Conservation (phyloP, 1,140 invertebrate genomes). For the Plectus sambesii region DNA sequence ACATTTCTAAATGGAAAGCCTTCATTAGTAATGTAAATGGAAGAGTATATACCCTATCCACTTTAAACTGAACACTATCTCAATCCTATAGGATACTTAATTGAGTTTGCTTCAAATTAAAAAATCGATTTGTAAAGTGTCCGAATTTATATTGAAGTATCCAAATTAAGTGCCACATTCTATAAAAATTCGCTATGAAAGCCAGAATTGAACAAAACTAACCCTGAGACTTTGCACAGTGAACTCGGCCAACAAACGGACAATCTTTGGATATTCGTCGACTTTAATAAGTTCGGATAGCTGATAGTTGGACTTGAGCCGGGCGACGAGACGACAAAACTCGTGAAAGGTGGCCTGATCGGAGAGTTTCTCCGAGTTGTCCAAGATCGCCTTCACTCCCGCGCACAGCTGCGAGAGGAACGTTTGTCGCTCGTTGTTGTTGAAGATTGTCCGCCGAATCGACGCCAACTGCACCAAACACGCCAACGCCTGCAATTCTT, state of each 20-base stretch:
- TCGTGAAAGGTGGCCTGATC: conserved; percentile 75
- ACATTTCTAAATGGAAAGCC: too few relatives aligned
- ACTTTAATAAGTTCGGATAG: conserved; percentile 88
- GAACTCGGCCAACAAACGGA: conserved; percentile 90
- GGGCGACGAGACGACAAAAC: conserved; percentile 85
- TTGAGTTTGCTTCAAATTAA: too few relatives aligned
- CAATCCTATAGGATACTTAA: too few relatives aligned
- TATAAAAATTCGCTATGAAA: conserved; percentile 6
- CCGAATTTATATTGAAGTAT: too few relatives aligned
- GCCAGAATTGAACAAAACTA: conserved; percentile 16
- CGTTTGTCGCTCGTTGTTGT: conserved; percentile 81
- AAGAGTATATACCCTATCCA: too few relatives aligned
- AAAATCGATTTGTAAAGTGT: too few relatives aligned
- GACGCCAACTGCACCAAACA: conserved; percentile 94
- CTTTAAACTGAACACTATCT: too few relatives aligned
- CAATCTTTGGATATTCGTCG: conserved; percentile 82
- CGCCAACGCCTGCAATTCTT: too few relatives aligned
- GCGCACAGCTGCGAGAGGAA: conserved; percentile 81
- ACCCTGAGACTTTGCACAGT: conserved; percentile 82
- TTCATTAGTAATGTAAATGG: too few relatives aligned
- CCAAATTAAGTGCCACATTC: too few relatives aligned
- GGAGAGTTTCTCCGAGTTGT: conserved; percentile 58
- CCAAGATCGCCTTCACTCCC: conserved; percentile 79
- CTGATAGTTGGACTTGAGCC: conserved; percentile 95
- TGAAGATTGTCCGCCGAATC: conserved; percentile 84